Conservation (phyloP, 2,113 vertebrate species). For the Gallinago media region DNA sequence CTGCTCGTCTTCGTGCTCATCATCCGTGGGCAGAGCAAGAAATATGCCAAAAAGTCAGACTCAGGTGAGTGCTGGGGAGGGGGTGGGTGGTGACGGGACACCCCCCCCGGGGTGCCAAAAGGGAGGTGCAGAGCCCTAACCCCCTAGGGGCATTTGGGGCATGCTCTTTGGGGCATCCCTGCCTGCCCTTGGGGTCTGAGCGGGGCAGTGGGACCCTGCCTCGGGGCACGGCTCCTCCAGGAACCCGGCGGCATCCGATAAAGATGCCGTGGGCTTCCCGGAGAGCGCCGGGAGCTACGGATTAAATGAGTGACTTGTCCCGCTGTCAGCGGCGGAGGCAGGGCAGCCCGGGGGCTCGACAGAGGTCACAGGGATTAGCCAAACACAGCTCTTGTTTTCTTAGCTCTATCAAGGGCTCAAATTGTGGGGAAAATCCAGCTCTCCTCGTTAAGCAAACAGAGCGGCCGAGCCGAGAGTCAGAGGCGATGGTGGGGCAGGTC, state of each 20-base stretch:
- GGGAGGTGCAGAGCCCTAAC: neutral
- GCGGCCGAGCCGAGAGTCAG: neutral
- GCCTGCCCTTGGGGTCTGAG: neutral
- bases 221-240: neutral
- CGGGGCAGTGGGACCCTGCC: neutral
- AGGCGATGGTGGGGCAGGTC: neutral
- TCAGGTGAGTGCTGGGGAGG: conserved; percentile 76
- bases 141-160: fast-evolving
- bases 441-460: conserved; percentile 21
- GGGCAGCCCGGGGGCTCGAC: neutral
- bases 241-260: fast-evolving
- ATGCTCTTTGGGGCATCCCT: neutral
- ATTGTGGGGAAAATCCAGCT: conserved; percentile 62
- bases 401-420: conserved; percentile 36
- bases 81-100: neutral
- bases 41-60: conserved; percentile 94
- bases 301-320: neutral
- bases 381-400: conserved; percentile 65
- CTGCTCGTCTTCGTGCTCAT: conserved; percentile 95
- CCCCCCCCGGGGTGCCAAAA: neutral
- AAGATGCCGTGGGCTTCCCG: neutral
- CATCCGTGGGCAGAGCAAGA: conserved; percentile 96
- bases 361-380: conserved; percentile 39
- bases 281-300: neutral
- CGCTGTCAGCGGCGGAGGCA: neutral